phyloP scores from a whole-genome alignment of 1,140 invertebrate species.

The Sogatella furcifera region DNA sequence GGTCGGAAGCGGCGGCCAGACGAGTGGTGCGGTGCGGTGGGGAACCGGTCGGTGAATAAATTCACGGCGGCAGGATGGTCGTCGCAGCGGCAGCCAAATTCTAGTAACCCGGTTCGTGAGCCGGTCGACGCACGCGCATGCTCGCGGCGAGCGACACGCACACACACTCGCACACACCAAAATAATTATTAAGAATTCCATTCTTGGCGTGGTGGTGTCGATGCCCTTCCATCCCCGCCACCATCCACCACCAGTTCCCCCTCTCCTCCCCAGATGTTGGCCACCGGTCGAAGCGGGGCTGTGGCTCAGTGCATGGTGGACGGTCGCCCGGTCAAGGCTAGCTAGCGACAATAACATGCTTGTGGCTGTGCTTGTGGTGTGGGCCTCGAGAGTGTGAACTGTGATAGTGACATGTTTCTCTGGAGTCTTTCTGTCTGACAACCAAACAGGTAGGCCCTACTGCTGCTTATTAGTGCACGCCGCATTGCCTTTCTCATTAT shows the following conservation, averaged over 20 bases:
- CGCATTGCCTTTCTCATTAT: too few relatives aligned
- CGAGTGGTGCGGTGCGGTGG: too few relatives aligned
- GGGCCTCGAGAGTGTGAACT: not conserved
- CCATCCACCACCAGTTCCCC: not conserved
- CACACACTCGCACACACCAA: conserved; percentile 15
- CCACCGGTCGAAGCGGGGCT: not conserved
- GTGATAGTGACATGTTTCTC: conserved; percentile 1
- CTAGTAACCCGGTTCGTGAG: conserved; percentile 14
- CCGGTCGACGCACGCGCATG: not conserved
- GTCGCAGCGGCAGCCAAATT: too few relatives aligned
- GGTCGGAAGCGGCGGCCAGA: too few relatives aligned
- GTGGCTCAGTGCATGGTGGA: not conserved
- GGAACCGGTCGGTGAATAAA: too few relatives aligned
- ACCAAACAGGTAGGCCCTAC: not conserved
- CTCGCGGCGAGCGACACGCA: conserved; percentile 6
- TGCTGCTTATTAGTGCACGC: too few relatives aligned
- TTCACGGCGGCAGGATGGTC: too few relatives aligned
- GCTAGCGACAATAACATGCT: too few relatives aligned
- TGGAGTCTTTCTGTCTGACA: not conserved
- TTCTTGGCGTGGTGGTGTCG: conserved; percentile 15
- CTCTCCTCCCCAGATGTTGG: too few relatives aligned
- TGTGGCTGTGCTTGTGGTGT: too few relatives aligned
- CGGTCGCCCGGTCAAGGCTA: not conserved
- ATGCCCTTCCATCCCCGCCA: conserved; percentile 12
- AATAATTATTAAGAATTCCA: conserved; percentile 19